phyloP scores from a whole-genome alignment of 35 echinoderm and acorn worm species.

The Lytechinus variegatus region DNA sequence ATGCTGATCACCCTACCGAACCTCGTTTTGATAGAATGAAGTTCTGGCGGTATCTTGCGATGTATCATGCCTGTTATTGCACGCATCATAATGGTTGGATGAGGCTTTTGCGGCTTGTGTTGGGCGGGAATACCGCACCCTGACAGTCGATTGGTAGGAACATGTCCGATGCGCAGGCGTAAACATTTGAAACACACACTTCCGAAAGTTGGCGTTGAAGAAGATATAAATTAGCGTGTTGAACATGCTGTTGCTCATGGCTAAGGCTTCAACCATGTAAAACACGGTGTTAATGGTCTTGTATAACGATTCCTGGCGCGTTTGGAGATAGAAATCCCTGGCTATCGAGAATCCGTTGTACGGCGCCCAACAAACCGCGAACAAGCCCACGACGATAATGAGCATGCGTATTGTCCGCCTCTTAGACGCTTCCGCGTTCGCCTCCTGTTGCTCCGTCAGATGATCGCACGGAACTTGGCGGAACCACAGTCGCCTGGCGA shows the following conservation, averaged over 20 bases:
- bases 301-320: constrained; percentile 42
- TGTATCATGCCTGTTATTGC: not conserved
- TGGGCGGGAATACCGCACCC: constrained; percentile 44
- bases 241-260: constrained; percentile 86
- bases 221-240: constrained; percentile 86
- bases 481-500: constrained; percentile 85
- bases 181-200: constrained; percentile 77
- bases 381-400: constrained; percentile 82
- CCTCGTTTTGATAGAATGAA: constrained; percentile 10
- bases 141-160: constrained; percentile 16
- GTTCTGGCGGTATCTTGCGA: constrained; percentile 41
- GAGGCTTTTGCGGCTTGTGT: not conserved
- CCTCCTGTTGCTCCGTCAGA: constrained; percentile 79
- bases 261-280: constrained; percentile 81
- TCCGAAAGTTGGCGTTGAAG: constrained; percentile 82
- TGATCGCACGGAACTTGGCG: constrained; percentile 80
- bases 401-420: constrained; percentile 85
- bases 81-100: constrained; percentile 20
- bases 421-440: constrained; percentile 76
- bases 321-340: constrained; percentile 75
- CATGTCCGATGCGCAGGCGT: constrained; percentile 45
- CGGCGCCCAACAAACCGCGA: constrained; percentile 90
- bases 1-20: not conserved
- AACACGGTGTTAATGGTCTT: constrained; percentile 63
- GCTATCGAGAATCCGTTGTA: constrained; percentile 76